Percentiles rank a stretch among this genome's conserved stretches.
phyloP scores from a whole-genome alignment of 2,113 vertebrate species.

The Oreochromis spilurus region DNA sequence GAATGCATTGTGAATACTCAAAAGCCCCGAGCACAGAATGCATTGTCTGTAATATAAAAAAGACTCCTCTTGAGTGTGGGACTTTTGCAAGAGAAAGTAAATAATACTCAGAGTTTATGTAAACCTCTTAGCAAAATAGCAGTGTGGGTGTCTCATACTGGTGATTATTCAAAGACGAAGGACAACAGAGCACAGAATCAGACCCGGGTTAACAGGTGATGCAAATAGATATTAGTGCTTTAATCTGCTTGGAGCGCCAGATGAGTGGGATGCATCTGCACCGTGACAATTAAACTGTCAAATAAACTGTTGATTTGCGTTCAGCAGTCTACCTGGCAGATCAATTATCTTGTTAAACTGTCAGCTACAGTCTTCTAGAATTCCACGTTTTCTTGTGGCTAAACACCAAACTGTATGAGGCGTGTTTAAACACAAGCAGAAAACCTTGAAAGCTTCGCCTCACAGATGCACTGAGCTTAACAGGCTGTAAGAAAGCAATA shows the following conservation, averaged over 20 bases:
- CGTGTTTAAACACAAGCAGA: neutral
- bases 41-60: neutral
- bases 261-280: neutral
- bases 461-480: neutral
- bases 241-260: neutral
- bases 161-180: conserved; percentile 1
- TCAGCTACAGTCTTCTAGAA: neutral
- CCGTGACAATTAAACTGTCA: conserved; percentile 14
- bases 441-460: neutral
- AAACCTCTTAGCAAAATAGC: neutral
- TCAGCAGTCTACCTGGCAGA: conserved; percentile 6
- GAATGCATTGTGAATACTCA: conserved; percentile 16
- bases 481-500: neutral
- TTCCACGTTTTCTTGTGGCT: neutral
- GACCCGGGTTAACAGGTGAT: neutral
- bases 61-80: neutral
- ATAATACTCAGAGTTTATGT: neutral
- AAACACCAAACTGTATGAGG: neutral
- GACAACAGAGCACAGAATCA: neutral
- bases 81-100: neutral
- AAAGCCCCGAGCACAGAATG: neutral
- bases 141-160: conserved; percentile 2
- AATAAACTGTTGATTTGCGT: neutral
- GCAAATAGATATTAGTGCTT: neutral
- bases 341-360: conserved; percentile 1